Evolutionary conservation across 2,113 vertebrate genomes (phyloP).

Genomic region (Nyctereutes procyonoides): DNA sequence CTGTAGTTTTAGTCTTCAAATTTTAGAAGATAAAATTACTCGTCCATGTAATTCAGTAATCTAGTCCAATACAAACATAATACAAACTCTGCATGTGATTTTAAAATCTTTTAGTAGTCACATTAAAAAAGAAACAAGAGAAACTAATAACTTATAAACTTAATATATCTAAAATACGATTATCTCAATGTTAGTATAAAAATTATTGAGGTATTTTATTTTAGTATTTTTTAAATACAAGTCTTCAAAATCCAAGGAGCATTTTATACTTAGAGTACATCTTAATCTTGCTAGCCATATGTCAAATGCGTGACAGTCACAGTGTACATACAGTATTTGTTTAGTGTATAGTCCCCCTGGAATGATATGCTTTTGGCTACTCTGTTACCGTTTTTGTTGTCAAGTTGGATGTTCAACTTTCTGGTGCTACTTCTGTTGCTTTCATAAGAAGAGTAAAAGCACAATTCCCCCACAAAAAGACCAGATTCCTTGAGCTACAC

Average conservation of each 20-base stretch:
- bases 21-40: slow-evolving; percentile 29
- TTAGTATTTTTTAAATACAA: not conserved
- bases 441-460: slow-evolving; percentile 37
- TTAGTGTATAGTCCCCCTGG: not conserved
- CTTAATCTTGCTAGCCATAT: not conserved
- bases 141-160: slow-evolving; percentile 50
- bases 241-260: not conserved
- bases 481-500: not conserved
- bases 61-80: not conserved
- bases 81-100: not conserved
- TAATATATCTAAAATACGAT: slow-evolving; percentile 15
- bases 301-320: not conserved
- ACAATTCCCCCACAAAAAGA: not conserved
- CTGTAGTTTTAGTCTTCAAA: not conserved
- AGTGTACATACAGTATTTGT: not conserved
- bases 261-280: not conserved
- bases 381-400: not conserved
- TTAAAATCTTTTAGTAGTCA: slow-evolving; percentile 31
- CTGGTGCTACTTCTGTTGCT: not conserved
- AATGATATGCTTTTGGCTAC: not conserved
- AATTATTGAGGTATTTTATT: slow-evolving; percentile 14
- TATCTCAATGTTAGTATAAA: not conserved
- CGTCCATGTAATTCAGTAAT: slow-evolving; percentile 18
- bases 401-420: not conserved
- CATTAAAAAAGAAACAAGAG: slow-evolving; percentile 2